Base-by-base conservation (phyloP, 1,140 invertebrate genomes). In the Penaeus indicus region DNA sequence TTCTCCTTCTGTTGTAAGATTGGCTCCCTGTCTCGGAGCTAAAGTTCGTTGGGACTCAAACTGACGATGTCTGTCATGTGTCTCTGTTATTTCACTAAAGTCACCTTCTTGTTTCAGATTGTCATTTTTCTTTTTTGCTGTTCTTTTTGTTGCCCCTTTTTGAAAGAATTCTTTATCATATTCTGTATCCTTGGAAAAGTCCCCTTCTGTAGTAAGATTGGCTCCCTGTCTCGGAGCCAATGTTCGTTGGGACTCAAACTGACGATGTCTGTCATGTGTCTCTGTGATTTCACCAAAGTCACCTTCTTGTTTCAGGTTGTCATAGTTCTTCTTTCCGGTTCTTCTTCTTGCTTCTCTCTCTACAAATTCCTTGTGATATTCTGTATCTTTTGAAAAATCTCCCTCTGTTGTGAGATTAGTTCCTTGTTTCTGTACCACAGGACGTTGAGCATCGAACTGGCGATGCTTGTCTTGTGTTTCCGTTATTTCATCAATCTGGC, bases 231-330 rank as follows among this genome's bases (percentile, higher is more conserved):
- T 79, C 5, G 38, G 18, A 2, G 64, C 19, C 1, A 64, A 25
- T 10, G 85, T 32, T 13, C 85, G 85, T 54, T 86, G 25, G 10
- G 75, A 27, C 11, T 86, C 75, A 64, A 78, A 79, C n/a, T 78
- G 69, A 16, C 60, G 75, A 61, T 86, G 77, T 67, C 78, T 78
- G 18, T 86, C 75, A 0, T 79, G 75, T 25, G 85, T 86, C 54
- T 86, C 85, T 10, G 85, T 86, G 21, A 79, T 38, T n/a, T 86
- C 85, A 79, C 77, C 75, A 62, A 86, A 86, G 38, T 86, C 85
- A 77, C 85, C 85, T 47, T 86, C 54, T 3, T n/a, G 61, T 19
- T 63, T 79, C 18, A 86, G 21, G 38, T 81, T 81, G 63, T 86
- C 85, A 10, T 62, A 5, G 5, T 81, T 27, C 27, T 47, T 86